These are phyloP conservation scores for Agrochola macilenta DNA, from an alignment of 2,888 invertebrate genomes.

Conservation along the genomic window DNA sequence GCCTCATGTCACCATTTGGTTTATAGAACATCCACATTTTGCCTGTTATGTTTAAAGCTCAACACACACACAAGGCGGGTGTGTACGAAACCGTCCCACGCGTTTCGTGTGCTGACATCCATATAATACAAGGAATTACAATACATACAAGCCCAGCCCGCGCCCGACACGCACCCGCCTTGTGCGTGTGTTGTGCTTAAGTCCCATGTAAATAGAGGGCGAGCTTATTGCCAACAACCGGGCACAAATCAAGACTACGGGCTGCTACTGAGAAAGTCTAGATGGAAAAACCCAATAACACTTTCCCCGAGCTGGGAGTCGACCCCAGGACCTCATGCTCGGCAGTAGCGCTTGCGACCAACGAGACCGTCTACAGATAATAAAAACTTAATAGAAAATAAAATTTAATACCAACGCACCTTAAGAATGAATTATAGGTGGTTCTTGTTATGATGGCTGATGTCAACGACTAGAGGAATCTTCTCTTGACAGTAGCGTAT, in stretches of 20 bases:
- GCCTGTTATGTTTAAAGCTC: neutral
- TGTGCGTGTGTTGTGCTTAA: neutral
- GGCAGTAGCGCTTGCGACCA: neutral
- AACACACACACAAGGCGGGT: too few relatives aligned
- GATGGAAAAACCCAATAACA: neutral
- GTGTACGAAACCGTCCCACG: too few relatives aligned
- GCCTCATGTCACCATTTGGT: neutral
- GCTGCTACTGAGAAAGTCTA: neutral
- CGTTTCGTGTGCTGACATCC: too few relatives aligned
- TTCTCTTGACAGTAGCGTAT: neutral
- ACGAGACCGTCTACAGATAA: neutral
- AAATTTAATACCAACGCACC: constrained; percentile 30
- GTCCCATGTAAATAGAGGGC: neutral
- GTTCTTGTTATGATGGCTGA: constrained; percentile 6
- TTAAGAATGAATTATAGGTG: neutral
- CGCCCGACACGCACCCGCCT: too few relatives aligned
- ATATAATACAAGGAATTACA: too few relatives aligned
- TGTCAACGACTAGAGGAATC: neutral
- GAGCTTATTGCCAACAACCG: neutral
- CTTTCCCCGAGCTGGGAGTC: neutral
- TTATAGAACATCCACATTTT: neutral
- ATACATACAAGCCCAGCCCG: too few relatives aligned
- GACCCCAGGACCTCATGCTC: neutral
- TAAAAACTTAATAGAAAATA: neutral
- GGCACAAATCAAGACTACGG: neutral